A percentile compares a stretch with the other conserved stretches of the same genome.
Conservation (phyloP, 2,113 vertebrate species). For the Ascaphus truei region DNA sequence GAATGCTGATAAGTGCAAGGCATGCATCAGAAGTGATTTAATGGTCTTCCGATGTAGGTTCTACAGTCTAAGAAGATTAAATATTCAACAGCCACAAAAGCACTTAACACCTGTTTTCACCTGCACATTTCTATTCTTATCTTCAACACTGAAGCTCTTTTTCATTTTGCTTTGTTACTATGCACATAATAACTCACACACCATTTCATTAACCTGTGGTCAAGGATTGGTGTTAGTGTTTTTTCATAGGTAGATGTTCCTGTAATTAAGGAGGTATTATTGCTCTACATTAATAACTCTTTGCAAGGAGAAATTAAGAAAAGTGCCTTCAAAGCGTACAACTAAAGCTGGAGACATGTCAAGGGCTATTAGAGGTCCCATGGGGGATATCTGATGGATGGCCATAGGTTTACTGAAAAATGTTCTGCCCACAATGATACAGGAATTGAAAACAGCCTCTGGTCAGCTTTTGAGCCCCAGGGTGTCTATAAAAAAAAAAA, state of each 20-base stretch:
- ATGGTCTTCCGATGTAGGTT: no score
- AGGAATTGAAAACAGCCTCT: constrained; percentile 1
- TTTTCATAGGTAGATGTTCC: not conserved
- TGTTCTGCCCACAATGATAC: not conserved
- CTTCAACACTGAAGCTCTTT: no score
- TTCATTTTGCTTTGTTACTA: no score
- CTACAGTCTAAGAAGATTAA: no score
- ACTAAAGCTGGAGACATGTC: not conserved
- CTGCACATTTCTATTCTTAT: no score
- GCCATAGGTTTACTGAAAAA: not conserved
- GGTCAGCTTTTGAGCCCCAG: not conserved
- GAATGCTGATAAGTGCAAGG: no score
- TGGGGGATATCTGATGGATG: not conserved
- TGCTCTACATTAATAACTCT: not conserved
- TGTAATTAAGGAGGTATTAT: not conserved
- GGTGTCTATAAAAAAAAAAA: not conserved
- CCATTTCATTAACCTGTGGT: no score
- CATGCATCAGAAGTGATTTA: no score
- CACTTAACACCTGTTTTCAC: no score
- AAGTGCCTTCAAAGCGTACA: not conserved
- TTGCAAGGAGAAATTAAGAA: not conserved
- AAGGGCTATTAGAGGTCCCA: not conserved
- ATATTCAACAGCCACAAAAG: no score
- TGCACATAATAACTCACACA: no score
- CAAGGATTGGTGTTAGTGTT: no score